Conservation (phyloP, 2,797 vertebrate genomes). For the Sciaenops ocellatus region DNA sequence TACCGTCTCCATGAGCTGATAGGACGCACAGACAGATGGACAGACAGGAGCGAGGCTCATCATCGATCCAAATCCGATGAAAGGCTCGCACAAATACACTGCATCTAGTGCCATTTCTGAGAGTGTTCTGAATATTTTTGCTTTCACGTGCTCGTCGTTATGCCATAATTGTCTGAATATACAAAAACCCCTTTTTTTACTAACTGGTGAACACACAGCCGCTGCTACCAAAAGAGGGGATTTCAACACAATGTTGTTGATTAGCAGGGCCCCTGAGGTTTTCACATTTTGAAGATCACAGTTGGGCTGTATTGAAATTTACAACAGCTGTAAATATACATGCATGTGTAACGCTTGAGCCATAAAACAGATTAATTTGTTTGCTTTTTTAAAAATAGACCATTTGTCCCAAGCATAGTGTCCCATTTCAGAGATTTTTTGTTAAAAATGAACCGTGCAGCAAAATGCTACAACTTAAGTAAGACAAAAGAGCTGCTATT, state of each 20-base stretch:
- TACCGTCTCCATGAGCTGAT: not conserved
- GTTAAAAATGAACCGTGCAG: conserved; percentile 52
- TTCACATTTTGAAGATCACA: conserved; percentile 9
- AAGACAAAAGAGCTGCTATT: conserved; percentile 71
- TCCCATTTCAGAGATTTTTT: conserved; percentile 58
- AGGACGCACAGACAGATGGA: conserved; percentile 39
- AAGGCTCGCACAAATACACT: conserved; percentile 7
- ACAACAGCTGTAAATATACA: conserved; percentile 11
- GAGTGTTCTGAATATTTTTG: conserved; percentile 34
- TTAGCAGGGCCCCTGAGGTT: conserved; percentile 34
- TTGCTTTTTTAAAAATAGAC: conserved; percentile 55
- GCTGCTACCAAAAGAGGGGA: conserved; percentile 16
- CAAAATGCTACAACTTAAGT: conserved; percentile 57
- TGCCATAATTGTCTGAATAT: conserved; percentile 46
- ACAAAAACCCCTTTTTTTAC: conserved; percentile 42
- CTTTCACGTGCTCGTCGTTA: conserved; percentile 42
- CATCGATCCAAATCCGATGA: conserved; percentile 35
- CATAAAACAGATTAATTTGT: conserved; percentile 37
- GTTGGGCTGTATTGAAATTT: conserved; percentile 35
- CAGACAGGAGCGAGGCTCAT: conserved; percentile 1
- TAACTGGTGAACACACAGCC: conserved; percentile 45
- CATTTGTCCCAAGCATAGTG: conserved; percentile 30
- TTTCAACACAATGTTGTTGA: conserved; percentile 54
- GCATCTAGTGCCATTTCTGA: conserved; percentile 31
- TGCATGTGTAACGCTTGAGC: not conserved